These are phyloP conservation scores for Vesta saturnalis DNA, from an alignment of 2,888 invertebrate genomes.

Conservation along the genomic window DNA sequence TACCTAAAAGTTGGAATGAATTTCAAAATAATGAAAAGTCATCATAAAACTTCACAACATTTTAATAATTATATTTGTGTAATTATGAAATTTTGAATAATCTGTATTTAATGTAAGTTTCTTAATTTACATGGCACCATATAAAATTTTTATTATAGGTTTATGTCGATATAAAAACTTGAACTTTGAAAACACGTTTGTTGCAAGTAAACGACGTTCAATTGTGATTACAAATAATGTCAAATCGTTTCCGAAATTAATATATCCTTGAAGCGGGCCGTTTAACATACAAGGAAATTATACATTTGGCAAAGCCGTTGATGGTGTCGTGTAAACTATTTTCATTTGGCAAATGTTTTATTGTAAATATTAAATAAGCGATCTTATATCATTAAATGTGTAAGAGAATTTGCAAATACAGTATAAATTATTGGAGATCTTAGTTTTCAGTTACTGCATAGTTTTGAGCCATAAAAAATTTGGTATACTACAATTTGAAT, in stretches of 20 bases:
- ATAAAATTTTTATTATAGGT: background rate
- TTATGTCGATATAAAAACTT: slow-evolving; percentile 2
- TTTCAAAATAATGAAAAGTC: slow-evolving; percentile 23
- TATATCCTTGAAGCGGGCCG: background rate
- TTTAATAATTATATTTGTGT: slow-evolving; percentile 22
- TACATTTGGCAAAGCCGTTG: background rate
- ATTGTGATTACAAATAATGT: slow-evolving; percentile 10
- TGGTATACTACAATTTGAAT: background rate
- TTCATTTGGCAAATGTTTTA: background rate
- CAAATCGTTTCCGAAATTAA: slow-evolving; percentile 5
- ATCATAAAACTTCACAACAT: slow-evolving; percentile 30
- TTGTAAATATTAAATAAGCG: slow-evolving; percentile 5
- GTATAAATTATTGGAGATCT: background rate
- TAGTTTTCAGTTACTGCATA: background rate
- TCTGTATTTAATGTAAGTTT: background rate
- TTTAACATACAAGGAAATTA: background rate
- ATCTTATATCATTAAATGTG: background rate
- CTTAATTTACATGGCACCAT: background rate
- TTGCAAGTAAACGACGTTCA: slow-evolving; percentile 6
- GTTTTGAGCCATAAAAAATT: background rate
- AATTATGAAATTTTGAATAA: background rate
- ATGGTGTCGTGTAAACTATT: slow-evolving; percentile 1
- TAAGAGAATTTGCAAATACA: background rate
- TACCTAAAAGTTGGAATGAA: slow-evolving; percentile 16
- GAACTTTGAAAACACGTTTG: slow-evolving; percentile 5